phyloP scores from a whole-genome alignment of 2,888 invertebrate species.

The Seira ritae region DNA sequence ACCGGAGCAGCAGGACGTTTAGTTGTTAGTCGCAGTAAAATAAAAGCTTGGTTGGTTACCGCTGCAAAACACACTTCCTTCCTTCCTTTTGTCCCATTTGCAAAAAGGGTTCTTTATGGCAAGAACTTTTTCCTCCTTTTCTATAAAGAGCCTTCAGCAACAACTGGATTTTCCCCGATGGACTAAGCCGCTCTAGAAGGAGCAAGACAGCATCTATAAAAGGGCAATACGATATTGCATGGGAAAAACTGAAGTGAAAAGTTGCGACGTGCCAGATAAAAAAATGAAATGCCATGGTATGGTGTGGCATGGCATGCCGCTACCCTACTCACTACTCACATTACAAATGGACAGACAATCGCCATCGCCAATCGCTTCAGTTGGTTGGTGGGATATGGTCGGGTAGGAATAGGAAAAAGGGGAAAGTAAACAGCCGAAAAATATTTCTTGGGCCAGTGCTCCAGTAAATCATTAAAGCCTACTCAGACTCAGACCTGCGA shows the following conservation, averaged over 20 bases:
- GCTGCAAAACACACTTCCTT: background rate
- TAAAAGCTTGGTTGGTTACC: background rate
- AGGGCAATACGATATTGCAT: too few relatives aligned
- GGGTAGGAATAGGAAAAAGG: conserved; percentile 20
- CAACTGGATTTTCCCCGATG: background rate
- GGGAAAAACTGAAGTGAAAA: conserved; percentile 21
- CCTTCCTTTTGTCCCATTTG: background rate
- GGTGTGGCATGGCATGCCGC: too few relatives aligned
- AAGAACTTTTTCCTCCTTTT: background rate
- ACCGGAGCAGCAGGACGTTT: background rate
- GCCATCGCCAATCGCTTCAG: too few relatives aligned
- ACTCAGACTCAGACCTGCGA: too few relatives aligned
- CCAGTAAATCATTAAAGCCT: conserved; percentile 11
- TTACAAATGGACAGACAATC: conserved; percentile 24
- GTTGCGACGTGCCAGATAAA: conserved; percentile 15
- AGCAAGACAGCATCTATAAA: too few relatives aligned
- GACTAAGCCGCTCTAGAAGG: background rate
- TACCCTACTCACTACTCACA: conserved; percentile 38
- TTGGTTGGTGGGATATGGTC: conserved; percentile 25
- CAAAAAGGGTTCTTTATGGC: background rate
- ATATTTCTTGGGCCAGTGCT: background rate
- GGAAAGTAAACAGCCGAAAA: conserved; percentile 18
- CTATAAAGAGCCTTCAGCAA: background rate
- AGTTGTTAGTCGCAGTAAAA: background rate
- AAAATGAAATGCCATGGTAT: conserved; percentile 25